Conservation (phyloP, 2,113 vertebrate genomes). For the Tichodroma muraria region DNA sequence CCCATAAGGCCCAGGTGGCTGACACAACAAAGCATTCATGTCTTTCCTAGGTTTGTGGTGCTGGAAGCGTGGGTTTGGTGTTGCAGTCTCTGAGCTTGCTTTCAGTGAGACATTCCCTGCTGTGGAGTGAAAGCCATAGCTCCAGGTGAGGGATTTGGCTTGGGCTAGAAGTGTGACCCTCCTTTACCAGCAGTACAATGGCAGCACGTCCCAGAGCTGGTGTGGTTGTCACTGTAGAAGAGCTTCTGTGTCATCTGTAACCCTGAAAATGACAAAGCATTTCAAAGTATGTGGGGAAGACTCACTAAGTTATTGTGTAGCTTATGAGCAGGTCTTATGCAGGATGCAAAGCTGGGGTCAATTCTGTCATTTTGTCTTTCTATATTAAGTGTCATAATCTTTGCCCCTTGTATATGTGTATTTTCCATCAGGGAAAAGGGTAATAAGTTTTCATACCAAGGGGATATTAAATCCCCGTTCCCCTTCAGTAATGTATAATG, state of each 20-base stretch:
- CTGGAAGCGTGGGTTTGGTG: neutral
- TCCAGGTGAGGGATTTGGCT: neutral
- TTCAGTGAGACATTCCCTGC: neutral
- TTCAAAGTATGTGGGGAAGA: neutral
- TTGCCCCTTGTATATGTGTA: neutral
- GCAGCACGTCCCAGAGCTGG: neutral
- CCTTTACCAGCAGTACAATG: neutral
- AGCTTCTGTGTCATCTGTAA: neutral
- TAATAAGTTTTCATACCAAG: neutral
- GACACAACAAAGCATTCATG: neutral
- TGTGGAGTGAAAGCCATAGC: neutral
- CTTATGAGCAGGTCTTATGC: neutral
- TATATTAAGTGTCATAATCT: neutral
- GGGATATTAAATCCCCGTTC: neutral
- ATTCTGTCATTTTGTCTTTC: neutral
- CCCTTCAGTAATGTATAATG: neutral
- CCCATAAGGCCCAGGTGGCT: neutral
- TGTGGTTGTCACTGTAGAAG: neutral
- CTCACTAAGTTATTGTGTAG: neutral
- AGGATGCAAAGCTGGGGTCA: neutral
- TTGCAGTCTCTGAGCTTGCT: neutral
- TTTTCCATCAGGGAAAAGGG: neutral
- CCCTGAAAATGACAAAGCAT: neutral
- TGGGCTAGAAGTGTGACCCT: neutral
- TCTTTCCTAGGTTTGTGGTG: neutral